Conservation (phyloP, 2,113 vertebrate genomes). For the Xiphophorus hellerii region DNA sequence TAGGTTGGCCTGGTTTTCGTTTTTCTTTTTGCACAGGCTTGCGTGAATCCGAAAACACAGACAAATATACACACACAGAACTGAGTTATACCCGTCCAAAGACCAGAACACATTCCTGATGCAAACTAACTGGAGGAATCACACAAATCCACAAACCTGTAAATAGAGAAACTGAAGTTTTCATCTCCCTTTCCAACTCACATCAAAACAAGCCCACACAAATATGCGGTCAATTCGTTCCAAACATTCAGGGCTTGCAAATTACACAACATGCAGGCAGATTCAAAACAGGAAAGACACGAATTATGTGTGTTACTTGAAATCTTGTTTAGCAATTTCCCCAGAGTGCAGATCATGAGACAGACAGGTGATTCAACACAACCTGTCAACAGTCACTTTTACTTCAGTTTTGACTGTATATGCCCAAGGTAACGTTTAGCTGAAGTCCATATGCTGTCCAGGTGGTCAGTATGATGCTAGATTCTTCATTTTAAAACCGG, state of each 20-base stretch:
- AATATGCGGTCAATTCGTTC: conserved; percentile 4
- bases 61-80: conserved; percentile 1
- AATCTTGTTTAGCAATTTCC: neutral
- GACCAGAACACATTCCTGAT: neutral
- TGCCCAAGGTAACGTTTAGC: no score
- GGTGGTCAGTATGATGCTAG: no score
- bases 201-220: neutral
- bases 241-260: conserved; percentile 13
- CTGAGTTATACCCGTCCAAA: neutral
- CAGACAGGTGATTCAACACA: neutral
- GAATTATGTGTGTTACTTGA: neutral
- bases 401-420: neutral
- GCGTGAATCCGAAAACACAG: conserved; percentile 20
- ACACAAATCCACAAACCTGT: no score
- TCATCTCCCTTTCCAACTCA: conserved; percentile 3
- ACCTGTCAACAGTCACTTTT: neutral
- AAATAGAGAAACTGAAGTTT: conserved; percentile 1
- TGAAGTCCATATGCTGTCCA: no score
- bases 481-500: no score
- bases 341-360: neutral
- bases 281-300: neutral
- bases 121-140: neutral
- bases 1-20: neutral
- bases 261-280: neutral
- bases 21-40: neutral